Evolutionary conservation across 2,797 vertebrate genomes (phyloP).

Genomic region (Scarus forsteni): DNA sequence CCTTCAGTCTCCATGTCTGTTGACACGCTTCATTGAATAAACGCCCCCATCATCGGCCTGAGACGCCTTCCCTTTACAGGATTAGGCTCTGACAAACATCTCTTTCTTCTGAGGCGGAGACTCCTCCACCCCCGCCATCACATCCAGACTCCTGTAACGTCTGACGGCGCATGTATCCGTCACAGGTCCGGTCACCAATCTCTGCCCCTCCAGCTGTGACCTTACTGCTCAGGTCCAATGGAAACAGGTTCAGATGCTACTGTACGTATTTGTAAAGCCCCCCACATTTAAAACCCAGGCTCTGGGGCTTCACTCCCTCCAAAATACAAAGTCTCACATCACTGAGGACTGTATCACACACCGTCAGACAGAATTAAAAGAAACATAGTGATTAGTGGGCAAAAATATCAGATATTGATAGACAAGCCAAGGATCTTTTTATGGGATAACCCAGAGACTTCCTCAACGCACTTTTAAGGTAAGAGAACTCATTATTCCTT

Average conservation of each 20-base stretch:
- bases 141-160: conserved; percentile 35
- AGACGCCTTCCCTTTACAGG: conserved; percentile 82
- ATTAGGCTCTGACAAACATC: conserved; percentile 82
- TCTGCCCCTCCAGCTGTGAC: conserved; percentile 73
- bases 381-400: conserved; percentile 4
- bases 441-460: neutral
- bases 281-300: conserved; percentile 72
- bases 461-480: conserved; percentile 54
- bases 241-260: conserved; percentile 69
- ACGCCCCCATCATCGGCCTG: conserved; percentile 71
- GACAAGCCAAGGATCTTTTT: conserved; percentile 1
- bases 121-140: conserved; percentile 35
- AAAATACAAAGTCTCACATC: conserved; percentile 36
- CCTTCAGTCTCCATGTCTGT: conserved; percentile 62
- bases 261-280: conserved; percentile 43
- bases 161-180: conserved; percentile 50
- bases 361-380: conserved; percentile 12
- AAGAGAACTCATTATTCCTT: conserved; percentile 21
- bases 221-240: conserved; percentile 63
- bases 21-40: conserved; percentile 84
- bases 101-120: conserved; percentile 64
- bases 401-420: neutral
- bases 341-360: conserved; percentile 22
- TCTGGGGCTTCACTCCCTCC: conserved; percentile 12
- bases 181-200: conserved; percentile 73